These are phyloP conservation scores for Thysanoteuthis rhombus DNA, from an alignment of 2,888 invertebrate genomes.

Conservation along the genomic window DNA sequence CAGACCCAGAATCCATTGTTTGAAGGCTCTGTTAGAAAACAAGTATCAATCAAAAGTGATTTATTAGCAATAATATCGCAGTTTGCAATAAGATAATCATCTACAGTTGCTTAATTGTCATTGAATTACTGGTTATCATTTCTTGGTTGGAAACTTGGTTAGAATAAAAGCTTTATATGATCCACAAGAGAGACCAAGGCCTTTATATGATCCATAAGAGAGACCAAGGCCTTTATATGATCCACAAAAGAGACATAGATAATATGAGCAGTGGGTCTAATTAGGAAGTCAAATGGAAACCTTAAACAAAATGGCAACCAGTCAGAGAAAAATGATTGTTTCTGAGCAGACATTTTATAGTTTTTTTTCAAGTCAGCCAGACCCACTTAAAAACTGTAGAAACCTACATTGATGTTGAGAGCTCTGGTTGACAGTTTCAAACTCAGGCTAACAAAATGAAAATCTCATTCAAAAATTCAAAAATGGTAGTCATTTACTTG, in stretches of 20 bases:
- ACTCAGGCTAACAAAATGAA: too few relatives aligned
- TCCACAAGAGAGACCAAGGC: neutral
- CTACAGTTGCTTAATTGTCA: neutral
- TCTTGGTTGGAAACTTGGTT: neutral
- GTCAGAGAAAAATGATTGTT: neutral
- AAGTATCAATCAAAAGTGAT: neutral
- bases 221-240: neutral
- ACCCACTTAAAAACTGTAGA: too few relatives aligned
- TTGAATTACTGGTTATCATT: neutral
- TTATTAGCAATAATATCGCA: neutral
- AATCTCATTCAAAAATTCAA: too few relatives aligned
- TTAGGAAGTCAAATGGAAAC: neutral
- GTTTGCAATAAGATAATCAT: neutral
- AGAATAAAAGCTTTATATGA: neutral
- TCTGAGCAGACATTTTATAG: too few relatives aligned
- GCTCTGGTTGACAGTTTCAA: too few relatives aligned
- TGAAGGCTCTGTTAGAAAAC: neutral
- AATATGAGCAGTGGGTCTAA: neutral
- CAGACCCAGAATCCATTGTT: neutral
- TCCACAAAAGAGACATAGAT: too few relatives aligned
- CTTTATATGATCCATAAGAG: neutral
- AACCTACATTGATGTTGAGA: too few relatives aligned
- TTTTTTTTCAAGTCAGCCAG: too few relatives aligned
- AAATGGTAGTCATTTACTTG: too few relatives aligned
- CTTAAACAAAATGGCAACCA: neutral